Conservation (phyloP, 1,140 invertebrate genomes). For the Nebria ingens region DNA sequence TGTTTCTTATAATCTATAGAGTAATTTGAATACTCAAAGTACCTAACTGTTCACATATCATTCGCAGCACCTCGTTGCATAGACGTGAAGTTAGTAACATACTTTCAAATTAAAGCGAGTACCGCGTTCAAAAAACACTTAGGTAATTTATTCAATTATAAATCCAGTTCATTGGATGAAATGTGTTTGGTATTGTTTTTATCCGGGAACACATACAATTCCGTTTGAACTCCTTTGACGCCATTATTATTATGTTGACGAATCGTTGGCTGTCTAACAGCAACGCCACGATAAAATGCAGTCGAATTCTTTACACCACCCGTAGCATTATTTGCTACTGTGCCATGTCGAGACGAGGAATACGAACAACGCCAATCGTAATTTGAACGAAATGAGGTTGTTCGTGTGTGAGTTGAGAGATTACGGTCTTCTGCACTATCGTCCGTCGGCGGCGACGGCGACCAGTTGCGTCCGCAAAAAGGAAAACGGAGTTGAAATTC, state of each 20-base stretch:
- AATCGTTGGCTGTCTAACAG: not conserved
- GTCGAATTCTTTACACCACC: not conserved
- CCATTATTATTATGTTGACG: not conserved
- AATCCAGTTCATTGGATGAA: not conserved
- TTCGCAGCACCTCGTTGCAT: too few relatives aligned
- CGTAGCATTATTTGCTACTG: not conserved
- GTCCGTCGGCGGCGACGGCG: constrained; percentile 27
- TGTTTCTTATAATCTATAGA: too few relatives aligned
- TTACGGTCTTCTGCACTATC: constrained; percentile 28
- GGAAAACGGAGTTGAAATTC: constrained; percentile 57
- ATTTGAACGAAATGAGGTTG: constrained; percentile 17
- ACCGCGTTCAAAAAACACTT: too few relatives aligned
- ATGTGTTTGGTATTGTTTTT: not conserved
- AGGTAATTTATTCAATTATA: too few relatives aligned
- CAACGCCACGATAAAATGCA: constrained; percentile 2
- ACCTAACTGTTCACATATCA: too few relatives aligned
- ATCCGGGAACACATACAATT: constrained; percentile 2
- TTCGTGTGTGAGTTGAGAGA: constrained; percentile 16
- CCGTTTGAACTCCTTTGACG: not conserved
- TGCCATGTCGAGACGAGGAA: not conserved
- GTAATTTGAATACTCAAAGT: too few relatives aligned
- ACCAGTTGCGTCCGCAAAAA: constrained; percentile 37
- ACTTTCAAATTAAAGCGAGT: too few relatives aligned
- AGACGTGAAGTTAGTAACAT: too few relatives aligned
- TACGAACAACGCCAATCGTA: constrained; percentile 16